These are phyloP conservation scores for Zaprionus davidi DNA, from an alignment of 1,140 invertebrate genomes.

Conservation along the genomic window DNA sequence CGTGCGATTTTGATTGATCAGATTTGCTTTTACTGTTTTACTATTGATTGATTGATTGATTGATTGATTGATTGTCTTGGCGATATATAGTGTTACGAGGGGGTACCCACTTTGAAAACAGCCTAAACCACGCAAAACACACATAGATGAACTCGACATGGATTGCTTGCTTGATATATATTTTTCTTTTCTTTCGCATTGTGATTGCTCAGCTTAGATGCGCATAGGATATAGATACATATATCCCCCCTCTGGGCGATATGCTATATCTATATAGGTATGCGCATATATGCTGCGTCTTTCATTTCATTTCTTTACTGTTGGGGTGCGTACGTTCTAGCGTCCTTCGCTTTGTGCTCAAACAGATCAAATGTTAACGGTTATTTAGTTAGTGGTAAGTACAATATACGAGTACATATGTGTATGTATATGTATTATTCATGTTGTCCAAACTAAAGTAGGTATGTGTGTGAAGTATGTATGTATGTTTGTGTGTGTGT, in stretches of 20 bases:
- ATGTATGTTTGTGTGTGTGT: conserved; percentile 19
- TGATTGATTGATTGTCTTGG: conserved; percentile 20
- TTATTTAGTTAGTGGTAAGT: conserved; percentile 69
- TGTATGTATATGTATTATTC: conserved; percentile 17
- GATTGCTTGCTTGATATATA: conserved; percentile 67
- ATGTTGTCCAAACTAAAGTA: conserved; percentile 15
- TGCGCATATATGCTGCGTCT: background rate
- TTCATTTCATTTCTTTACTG: conserved; percentile 25
- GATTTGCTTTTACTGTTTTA: background rate
- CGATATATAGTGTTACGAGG: conserved; percentile 34
- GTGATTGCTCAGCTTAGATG: conserved; percentile 46
- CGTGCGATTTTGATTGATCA: conserved; percentile 37
- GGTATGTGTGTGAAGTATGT: conserved; percentile 37
- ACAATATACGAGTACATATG: conserved; percentile 62
- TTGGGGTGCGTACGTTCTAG: conserved; percentile 52
- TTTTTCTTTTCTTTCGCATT: conserved; percentile 30
- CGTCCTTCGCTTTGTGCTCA: conserved; percentile 72
- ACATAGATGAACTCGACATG: conserved; percentile 84
- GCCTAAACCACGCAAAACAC: conserved; percentile 84
- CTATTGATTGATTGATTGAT: conserved; percentile 22
- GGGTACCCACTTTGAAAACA: conserved; percentile 75
- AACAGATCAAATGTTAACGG: conserved; percentile 79
- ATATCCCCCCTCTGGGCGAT: conserved; percentile 25
- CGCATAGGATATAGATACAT: conserved; percentile 40
- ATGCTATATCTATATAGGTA: conserved; percentile 38